Conservation (phyloP, 2,888 invertebrate genomes). For the Masnerella sp. region DNA sequence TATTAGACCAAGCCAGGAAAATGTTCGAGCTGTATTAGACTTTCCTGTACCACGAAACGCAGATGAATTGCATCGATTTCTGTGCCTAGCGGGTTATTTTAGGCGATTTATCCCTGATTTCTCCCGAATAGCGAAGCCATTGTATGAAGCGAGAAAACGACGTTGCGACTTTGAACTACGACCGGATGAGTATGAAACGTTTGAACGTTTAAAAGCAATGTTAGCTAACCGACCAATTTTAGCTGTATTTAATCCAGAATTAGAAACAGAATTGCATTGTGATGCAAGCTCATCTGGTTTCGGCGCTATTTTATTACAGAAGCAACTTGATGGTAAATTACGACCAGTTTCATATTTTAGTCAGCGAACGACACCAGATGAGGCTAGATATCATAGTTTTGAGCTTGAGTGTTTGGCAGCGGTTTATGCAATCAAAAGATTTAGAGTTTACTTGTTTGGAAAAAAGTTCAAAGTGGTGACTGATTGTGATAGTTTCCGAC, state of each 20-base stretch:
- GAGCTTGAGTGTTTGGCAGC: slow-evolving; percentile 65
- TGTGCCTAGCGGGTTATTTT: slow-evolving; percentile 26
- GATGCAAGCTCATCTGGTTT: slow-evolving; percentile 68
- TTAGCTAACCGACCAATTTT: not conserved
- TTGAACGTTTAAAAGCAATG: slow-evolving; percentile 4
- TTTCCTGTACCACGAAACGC: slow-evolving; percentile 17
- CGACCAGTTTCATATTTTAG: slow-evolving; percentile 67
- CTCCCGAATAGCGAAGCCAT: slow-evolving; percentile 16
- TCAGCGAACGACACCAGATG: slow-evolving; percentile 55
- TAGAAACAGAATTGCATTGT: slow-evolving; percentile 70
- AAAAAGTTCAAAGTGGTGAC: slow-evolving; percentile 63
- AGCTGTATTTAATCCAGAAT: not conserved
- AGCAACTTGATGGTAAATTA: slow-evolving; percentile 52
- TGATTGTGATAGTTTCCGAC: slow-evolving; percentile 65
- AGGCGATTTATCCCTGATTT: slow-evolving; percentile 14
- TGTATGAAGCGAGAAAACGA: not conserved
- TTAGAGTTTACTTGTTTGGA: not conserved
- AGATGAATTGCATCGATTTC: slow-evolving; percentile 14
- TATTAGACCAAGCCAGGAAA: slow-evolving; percentile 9
- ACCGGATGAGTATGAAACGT: slow-evolving; percentile 40
- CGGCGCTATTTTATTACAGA: slow-evolving; percentile 68
- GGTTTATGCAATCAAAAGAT: slow-evolving; percentile 57
- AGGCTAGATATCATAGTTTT: slow-evolving; percentile 63
- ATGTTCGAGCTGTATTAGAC: slow-evolving; percentile 1
- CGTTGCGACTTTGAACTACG: slow-evolving; percentile 60